Evolutionary conservation across 92 coral and sea anemone genomes (phyloP), one percentile per base, ranked within the genome.

Genomic region (Phenganax subtilis): DNA sequence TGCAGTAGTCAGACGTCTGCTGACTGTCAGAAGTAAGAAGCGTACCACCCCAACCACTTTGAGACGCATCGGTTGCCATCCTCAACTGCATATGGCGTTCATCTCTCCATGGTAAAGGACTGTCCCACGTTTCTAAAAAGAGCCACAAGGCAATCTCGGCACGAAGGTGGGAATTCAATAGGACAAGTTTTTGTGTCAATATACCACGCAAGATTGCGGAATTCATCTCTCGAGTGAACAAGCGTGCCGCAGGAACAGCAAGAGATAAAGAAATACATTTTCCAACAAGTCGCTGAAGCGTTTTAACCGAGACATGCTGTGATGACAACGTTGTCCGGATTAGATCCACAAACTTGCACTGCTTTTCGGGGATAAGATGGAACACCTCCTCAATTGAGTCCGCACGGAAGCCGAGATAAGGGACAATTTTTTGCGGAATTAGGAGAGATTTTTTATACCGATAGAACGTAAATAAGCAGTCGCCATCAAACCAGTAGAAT

Each of bases 401-500:
- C 29, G 61, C 61, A 9, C 20, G 60, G 57, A 85, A 85, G 25
- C 88, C 85, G 20, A 86, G 84, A 54, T 86, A 86, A 12, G 86
- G 87, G 16, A 82, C 89, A 16, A 17, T 37, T 9, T 82, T 28
- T n/a, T 4, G 12, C 6, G 86, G 86, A 6, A 6, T 67, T 6
- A 86, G 61, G 20, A 56, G 20, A 7, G 88, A 80, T 31, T 85
- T 72, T n/a, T 16, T 15, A 89, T 77, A 20, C 87, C 92, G 9
- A 61, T 1, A 12, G 86, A 75, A 12, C 84, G 90, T 31, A 86
- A 60, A 60, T 51, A 74, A 55, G 64, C 75, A 6, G 89, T 61
- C 12, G 88, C 88, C 82, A 87, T 12, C 6, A 89, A 77, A 12
- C 92, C 92, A 10, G 89, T 91, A 15, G 88, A 25, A 44, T 86